A percentile compares a stretch with the other conserved stretches of the same genome.
phyloP scores from a whole-genome alignment of 2,113 vertebrate genomes.

The Clarias gariepinus region DNA sequence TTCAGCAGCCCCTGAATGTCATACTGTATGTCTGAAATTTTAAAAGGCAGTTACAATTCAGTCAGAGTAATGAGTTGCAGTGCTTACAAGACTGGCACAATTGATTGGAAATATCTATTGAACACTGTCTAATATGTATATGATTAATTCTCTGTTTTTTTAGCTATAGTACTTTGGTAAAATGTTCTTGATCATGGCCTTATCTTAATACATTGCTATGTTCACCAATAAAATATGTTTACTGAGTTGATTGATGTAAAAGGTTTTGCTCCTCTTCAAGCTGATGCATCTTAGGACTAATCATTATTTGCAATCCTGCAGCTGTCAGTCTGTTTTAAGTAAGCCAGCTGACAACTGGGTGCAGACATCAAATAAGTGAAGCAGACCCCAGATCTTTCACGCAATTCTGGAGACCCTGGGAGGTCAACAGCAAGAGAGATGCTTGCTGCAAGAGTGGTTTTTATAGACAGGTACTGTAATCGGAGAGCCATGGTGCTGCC shows the following conservation, averaged over 20 bases:
- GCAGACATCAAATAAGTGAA: constrained; percentile 54
- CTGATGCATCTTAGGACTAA: constrained; percentile 2
- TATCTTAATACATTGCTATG: not conserved
- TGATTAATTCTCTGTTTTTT: not conserved
- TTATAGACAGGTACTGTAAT: constrained; percentile 63
- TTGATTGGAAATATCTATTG: constrained; percentile 22
- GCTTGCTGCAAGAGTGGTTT: constrained; percentile 44
- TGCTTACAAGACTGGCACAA: constrained; percentile 18
- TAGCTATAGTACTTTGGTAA: not conserved
- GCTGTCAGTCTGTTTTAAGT: constrained; percentile 22
- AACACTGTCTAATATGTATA: constrained; percentile 1
- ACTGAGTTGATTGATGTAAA: not conserved
- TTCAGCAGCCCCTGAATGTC: constrained; percentile 52
- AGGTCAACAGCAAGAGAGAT: constrained; percentile 35
- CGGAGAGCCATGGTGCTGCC: constrained; percentile 50
- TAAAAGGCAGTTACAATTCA: constrained; percentile 40
- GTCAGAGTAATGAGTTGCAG: constrained; percentile 26
- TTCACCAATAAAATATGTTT: not conserved
- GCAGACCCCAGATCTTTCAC: constrained; percentile 43
- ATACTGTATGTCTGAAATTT: constrained; percentile 53
- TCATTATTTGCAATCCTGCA: constrained; percentile 34
- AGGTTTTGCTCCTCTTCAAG: not conserved
- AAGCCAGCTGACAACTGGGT: constrained; percentile 25
- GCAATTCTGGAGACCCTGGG: constrained; percentile 29
- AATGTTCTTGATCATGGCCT: not conserved